Conservation (phyloP, 92 coral and sea anemone genomes). For the Zoanthus solanderi region DNA sequence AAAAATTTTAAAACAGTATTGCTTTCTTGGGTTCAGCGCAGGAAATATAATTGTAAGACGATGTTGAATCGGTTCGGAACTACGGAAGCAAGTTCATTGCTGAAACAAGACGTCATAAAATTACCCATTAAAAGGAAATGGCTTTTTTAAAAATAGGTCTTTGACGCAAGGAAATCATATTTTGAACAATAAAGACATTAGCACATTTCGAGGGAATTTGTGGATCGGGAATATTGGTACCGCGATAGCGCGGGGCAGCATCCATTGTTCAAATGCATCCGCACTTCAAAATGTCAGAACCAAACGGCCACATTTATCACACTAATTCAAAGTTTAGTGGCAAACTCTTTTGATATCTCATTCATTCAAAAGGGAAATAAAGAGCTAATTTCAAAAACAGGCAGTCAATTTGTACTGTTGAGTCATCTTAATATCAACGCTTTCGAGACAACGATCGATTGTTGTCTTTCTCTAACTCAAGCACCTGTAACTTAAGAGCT, state of each 20-base stretch:
- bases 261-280: not conserved
- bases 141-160: not conserved
- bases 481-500: not conserved
- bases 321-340: slow-evolving; percentile 8
- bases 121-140: not conserved
- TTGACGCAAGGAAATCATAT: not conserved
- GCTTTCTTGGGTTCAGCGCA: not conserved
- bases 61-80: not conserved
- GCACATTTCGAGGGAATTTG: not conserved
- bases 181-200: slow-evolving; percentile 17
- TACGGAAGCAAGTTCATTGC: not conserved
- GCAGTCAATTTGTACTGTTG: not conserved
- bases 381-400: slow-evolving; percentile 1
- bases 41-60: not conserved
- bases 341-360: slow-evolving; percentile 3
- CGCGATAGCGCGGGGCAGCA: not conserved
- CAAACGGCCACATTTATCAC: not conserved
- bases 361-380: slow-evolving; percentile 28
- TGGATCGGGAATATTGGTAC: slow-evolving; percentile 20
- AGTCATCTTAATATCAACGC: not conserved
- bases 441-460: not conserved
- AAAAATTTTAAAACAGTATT: not conserved
- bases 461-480: not conserved
- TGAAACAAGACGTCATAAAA: slow-evolving; percentile 8
- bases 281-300: slow-evolving; percentile 20